Evolutionary conservation across 2,888 invertebrate species (phyloP), one percentile per base, ranked within the genome.

Genomic region (Anodontia alba): DNA sequence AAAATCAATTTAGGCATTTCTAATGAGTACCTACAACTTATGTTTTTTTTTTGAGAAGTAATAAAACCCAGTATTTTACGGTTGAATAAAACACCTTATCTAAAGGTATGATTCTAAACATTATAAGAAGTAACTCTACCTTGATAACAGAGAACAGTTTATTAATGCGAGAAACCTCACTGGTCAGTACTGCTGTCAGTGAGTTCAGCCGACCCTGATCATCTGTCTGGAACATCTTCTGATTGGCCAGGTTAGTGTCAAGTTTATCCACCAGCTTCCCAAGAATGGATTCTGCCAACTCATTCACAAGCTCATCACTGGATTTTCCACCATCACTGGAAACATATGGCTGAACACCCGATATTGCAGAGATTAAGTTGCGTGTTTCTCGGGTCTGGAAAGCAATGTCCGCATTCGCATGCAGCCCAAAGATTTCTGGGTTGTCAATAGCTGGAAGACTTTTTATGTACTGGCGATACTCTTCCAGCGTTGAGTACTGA

Each of bases 341-440:
- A 29, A 93, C 80, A 36, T 97, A 96, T 0, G 98, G 97, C 91
- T 98, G 98, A 0, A 98, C 96, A 83, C 97, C 96, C 89, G 97
- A 95, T 90, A 98, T 96, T 0, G 97, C 97, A 81, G 95, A 95
- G 29, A 98, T 95, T 20, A 98, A 95, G 33, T 96, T 95, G 78
- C 95, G 95, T 0, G 97, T 97, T 95, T 98, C 98, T 95, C 97
- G 97, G 73, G 96, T 96, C 97, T 97, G 97, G 95, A 96, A 98
- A 12, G 97, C 93, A 88, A 98, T 97, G 93, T 98, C 98, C 7
- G 98, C 98, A 94, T 98, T 98, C 89, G 97, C 97, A 83, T 95
- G 94, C 93, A 95, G 92, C 77, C 95, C 95, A 94, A 98, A 98
- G 86, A 98, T 97, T 95, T 98, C 98, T 0, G 98, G 98, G 90